Percentiles rank a stretch among this genome's conserved stretches.
These are phyloP conservation scores for Pangasius sanitwongsei DNA, from an alignment of 2,797 vertebrate species.

Conservation along the genomic window DNA sequence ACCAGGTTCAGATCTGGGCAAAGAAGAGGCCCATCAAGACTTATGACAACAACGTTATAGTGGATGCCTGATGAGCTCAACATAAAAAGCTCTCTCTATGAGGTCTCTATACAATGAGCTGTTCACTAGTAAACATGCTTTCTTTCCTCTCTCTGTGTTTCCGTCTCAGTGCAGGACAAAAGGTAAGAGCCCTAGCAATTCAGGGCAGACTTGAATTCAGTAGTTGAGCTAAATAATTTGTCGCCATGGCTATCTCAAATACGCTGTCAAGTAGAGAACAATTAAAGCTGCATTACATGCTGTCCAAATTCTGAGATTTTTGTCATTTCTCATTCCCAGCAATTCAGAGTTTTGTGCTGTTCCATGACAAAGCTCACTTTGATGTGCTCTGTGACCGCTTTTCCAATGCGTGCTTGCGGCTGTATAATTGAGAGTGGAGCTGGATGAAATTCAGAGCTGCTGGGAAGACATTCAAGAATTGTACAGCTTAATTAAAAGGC, in stretches of 20 bases:
- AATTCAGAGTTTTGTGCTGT: slow-evolving; percentile 29
- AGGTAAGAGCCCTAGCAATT: slow-evolving; percentile 71
- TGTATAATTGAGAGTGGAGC: slow-evolving; percentile 58
- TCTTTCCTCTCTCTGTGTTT: slow-evolving; percentile 71
- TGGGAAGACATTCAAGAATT: slow-evolving; percentile 65
- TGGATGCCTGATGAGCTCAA: not conserved
- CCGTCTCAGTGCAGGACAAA: slow-evolving; percentile 79
- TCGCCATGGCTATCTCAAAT: slow-evolving; percentile 61
- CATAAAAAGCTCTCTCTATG: slow-evolving; percentile 72
- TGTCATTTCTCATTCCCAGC: slow-evolving; percentile 10
- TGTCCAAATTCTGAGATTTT: slow-evolving; percentile 18
- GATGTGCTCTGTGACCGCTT: slow-evolving; percentile 39
- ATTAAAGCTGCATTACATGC: not conserved
- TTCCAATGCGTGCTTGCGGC: slow-evolving; percentile 55
- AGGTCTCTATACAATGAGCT: slow-evolving; percentile 77
- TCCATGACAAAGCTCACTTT: slow-evolving; percentile 42
- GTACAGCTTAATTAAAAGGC: slow-evolving; percentile 65
- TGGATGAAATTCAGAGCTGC: slow-evolving; percentile 66
- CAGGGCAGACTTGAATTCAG: slow-evolving; percentile 74
- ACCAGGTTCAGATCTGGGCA: not conserved
- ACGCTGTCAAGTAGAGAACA: not conserved
- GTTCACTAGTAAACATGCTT: slow-evolving; percentile 79
- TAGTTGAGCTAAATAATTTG: slow-evolving; percentile 73
- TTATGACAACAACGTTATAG: not conserved
- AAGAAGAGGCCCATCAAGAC: not conserved